Conservation (phyloP, 30 jellyfish, hydroid and myxozoan genomes). For the Sanderia malayensis region DNA sequence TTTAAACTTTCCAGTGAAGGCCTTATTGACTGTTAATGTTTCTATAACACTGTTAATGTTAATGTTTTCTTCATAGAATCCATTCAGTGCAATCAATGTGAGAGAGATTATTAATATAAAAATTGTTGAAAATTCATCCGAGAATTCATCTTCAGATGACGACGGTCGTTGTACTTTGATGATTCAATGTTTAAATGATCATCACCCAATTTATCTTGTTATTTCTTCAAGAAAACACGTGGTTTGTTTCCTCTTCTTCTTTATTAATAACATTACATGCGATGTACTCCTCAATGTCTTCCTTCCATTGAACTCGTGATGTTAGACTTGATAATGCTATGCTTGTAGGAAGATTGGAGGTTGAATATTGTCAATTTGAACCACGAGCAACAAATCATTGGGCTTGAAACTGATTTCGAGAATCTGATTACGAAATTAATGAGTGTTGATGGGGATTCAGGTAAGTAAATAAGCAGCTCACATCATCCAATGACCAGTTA, state of each 20-base stretch:
- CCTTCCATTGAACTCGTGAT: too few relatives aligned
- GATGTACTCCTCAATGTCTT: too few relatives aligned
- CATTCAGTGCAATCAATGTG: slow-evolving; percentile 66
- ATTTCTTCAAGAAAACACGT: slow-evolving; percentile 53
- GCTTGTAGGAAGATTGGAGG: slow-evolving; percentile 93
- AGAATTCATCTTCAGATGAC: slow-evolving; percentile 32
- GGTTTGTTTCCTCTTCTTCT: slow-evolving; percentile 23
- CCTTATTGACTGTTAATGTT: too few relatives aligned
- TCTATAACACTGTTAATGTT: too few relatives aligned
- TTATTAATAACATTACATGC: too few relatives aligned
- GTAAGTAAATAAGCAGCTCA: too few relatives aligned
- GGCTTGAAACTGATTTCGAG: slow-evolving; percentile 78
- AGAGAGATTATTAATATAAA: slow-evolving; percentile 80
- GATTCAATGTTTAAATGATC: slow-evolving; percentile 76
- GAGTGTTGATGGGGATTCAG: slow-evolving; percentile 95
- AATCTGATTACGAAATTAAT: slow-evolving; percentile 69
- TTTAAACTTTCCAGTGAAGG: too few relatives aligned
- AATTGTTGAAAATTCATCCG: slow-evolving; percentile 39
- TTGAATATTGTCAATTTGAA: slow-evolving; percentile 50
- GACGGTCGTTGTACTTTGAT: slow-evolving; percentile 76
- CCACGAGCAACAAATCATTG: slow-evolving; percentile 42
- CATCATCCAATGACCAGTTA: too few relatives aligned
- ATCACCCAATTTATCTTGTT: slow-evolving; percentile 81
- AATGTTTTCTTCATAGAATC: slow-evolving; percentile 53
- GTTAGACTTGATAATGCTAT: too few relatives aligned